Evolutionary conservation across 92 coral and sea anemone genomes (phyloP).

Genomic region (Heliopora coerulea): DNA sequence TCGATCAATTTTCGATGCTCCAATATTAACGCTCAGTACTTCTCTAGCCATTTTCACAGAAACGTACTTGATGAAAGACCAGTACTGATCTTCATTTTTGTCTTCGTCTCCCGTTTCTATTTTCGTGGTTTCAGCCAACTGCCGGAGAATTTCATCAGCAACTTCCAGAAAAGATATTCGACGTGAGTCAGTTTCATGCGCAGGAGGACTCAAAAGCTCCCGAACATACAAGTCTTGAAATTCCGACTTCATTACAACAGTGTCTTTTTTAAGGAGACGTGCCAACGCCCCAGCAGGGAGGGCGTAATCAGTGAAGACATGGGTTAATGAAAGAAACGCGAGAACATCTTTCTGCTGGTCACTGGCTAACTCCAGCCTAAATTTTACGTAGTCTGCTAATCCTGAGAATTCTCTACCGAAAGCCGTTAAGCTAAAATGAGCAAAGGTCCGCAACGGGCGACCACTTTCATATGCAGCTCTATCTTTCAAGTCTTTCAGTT

Average conservation of each 20-base stretch:
- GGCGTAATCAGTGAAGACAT: constrained; percentile 59
- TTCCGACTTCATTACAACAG: constrained; percentile 53
- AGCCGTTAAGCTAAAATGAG: constrained; percentile 64
- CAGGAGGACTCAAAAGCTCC: constrained; percentile 69
- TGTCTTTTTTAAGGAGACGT: constrained; percentile 37
- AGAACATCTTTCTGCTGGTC: constrained; percentile 59
- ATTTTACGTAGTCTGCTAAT: constrained; percentile 48
- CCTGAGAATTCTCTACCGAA: constrained; percentile 64
- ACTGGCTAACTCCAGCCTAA: constrained; percentile 54
- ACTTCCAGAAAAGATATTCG: constrained; percentile 76
- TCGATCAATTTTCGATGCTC: constrained; percentile 67
- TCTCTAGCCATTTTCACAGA: constrained; percentile 65
- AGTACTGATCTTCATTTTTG: not conserved
- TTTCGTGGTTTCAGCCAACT: no score
- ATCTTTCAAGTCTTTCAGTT: constrained; percentile 12
- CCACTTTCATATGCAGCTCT: constrained; percentile 23
- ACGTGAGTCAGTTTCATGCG: constrained; percentile 49
- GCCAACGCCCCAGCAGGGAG: constrained; percentile 70
- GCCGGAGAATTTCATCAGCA: constrained; percentile 69
- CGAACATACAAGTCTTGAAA: constrained; percentile 59
- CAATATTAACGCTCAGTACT: constrained; percentile 51
- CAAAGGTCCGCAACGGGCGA: constrained; percentile 54
- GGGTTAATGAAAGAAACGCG: constrained; percentile 63
- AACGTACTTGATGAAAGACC: constrained; percentile 50
- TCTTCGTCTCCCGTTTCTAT: not conserved